phyloP scores from a whole-genome alignment of 2,797 vertebrate species.

The Stomatorhinus walkeri region DNA sequence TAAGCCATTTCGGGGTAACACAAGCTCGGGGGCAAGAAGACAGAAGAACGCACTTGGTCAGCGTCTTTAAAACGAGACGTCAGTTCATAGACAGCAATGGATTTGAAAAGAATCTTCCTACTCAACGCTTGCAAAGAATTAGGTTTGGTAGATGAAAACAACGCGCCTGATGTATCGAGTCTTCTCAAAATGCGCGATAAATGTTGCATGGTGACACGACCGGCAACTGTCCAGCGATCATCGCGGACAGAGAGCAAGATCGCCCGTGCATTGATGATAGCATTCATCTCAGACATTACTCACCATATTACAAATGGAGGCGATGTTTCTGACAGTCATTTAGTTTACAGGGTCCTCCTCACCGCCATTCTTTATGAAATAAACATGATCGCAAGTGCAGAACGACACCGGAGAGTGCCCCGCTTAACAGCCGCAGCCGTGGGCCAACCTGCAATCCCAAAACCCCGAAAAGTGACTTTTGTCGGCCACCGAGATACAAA shows the following conservation, averaged over 20 bases:
- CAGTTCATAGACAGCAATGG: neutral
- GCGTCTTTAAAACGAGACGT: neutral
- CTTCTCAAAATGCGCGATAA: neutral
- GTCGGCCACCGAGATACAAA: constrained; percentile 38
- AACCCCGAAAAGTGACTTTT: constrained; percentile 40
- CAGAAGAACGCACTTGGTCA: neutral
- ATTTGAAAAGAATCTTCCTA: neutral
- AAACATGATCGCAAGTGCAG: constrained; percentile 62
- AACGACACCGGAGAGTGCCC: constrained; percentile 43
- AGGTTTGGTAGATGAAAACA: neutral
- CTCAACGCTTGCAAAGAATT: neutral
- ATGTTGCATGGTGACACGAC: neutral
- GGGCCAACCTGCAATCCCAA: constrained; percentile 56
- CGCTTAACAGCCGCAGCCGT: constrained; percentile 50
- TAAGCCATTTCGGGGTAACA: neutral
- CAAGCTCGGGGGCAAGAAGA: neutral
- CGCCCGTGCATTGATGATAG: neutral
- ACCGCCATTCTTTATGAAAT: constrained; percentile 86
- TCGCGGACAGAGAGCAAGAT: constrained; percentile 22
- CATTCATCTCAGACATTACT: constrained; percentile 51
- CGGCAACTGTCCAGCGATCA: constrained; percentile 29
- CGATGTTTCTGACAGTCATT: constrained; percentile 99
- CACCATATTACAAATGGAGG: constrained; percentile 99
- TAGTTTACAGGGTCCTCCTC: constrained; percentile 84
- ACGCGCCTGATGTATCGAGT: neutral